Conservation (phyloP, 2,113 vertebrate genomes). For the Amblyopsis rosae region DNA sequence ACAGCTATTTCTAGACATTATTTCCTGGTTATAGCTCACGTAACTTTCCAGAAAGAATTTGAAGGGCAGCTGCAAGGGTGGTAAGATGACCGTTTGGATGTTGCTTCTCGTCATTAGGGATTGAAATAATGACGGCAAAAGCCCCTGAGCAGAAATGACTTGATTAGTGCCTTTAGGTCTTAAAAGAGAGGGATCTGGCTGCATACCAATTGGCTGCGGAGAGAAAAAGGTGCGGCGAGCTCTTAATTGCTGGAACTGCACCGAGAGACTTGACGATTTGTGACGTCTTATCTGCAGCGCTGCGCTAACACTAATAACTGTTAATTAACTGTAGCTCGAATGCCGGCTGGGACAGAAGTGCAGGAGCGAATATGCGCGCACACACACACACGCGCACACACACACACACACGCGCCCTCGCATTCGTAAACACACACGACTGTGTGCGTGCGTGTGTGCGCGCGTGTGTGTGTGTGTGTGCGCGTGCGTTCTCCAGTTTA, state of each 20-base stretch:
- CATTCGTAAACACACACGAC: slow-evolving; percentile 26
- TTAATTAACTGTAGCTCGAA: slow-evolving; percentile 98
- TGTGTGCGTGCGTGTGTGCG: slow-evolving; percentile 78
- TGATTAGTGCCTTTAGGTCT: slow-evolving; percentile 97
- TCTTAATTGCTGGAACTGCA: slow-evolving; percentile 97
- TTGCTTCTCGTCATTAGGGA: slow-evolving; percentile 83
- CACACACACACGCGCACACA: slow-evolving; percentile 64
- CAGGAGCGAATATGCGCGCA: slow-evolving; percentile 8
- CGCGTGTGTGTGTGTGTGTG: slow-evolving; percentile 80
- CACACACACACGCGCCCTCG: slow-evolving; percentile 55
- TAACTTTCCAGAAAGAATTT: slow-evolving; percentile 47
- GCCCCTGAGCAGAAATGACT: slow-evolving; percentile 92
- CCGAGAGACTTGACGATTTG: slow-evolving; percentile 98
- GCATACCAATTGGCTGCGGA: slow-evolving; percentile 89
- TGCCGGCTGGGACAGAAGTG: slow-evolving; percentile 76
- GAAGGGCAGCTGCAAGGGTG: background rate
- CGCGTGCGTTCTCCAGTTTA: slow-evolving; percentile 89
- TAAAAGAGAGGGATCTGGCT: slow-evolving; percentile 91
- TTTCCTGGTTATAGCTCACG: slow-evolving; percentile 72
- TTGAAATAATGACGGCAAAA: slow-evolving; percentile 89
- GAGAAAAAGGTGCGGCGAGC: slow-evolving; percentile 87
- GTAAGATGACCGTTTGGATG: background rate
- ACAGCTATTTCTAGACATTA: slow-evolving; percentile 81
- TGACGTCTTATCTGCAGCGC: slow-evolving; percentile 92
- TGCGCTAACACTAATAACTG: slow-evolving; percentile 95